Evolutionary conservation across 2,113 vertebrate species (phyloP).

Genomic region (Uria aalge): DNA sequence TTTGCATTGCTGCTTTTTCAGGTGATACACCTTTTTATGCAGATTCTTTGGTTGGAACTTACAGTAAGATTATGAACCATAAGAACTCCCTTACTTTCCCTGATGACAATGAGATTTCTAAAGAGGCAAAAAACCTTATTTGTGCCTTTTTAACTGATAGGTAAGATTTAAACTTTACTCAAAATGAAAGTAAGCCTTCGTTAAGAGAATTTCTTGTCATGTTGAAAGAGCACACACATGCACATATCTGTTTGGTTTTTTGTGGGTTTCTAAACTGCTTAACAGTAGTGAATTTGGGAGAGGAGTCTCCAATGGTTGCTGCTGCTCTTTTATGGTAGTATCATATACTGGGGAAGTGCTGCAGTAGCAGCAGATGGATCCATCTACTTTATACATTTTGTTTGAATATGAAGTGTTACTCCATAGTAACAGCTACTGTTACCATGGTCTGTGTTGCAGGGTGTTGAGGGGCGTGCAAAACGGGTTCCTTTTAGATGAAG

Average conservation of each 20-base stretch:
- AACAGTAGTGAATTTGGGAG: neutral
- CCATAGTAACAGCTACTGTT: neutral
- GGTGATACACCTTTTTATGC: constrained; percentile 99
- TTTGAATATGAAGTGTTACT: neutral
- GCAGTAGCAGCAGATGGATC: neutral
- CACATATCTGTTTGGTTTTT: neutral
- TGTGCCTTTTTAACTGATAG: constrained; percentile 98
- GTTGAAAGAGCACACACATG: neutral
- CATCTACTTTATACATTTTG: neutral
- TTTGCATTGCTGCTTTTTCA: constrained; percentile 55
- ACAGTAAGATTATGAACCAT: constrained; percentile 99
- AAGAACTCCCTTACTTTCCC: constrained; percentile 97
- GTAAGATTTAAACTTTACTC: constrained; percentile 71
- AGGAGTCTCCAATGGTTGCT: neutral
- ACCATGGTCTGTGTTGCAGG: neutral
- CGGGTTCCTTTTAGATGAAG: neutral
- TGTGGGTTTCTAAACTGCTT: neutral
- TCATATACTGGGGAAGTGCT: neutral
- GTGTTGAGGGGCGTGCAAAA: neutral
- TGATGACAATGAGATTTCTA: constrained; percentile 96
- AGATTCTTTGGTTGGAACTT: constrained; percentile 97
- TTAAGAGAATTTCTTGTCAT: neutral
- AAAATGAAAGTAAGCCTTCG: neutral
- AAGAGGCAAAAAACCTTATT: constrained; percentile 98
- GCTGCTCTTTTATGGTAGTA: neutral